A percentile compares a stretch with the other conserved stretches of the same genome.
phyloP scores from a whole-genome alignment of 2,888 invertebrate species.

The Spisula solida region DNA sequence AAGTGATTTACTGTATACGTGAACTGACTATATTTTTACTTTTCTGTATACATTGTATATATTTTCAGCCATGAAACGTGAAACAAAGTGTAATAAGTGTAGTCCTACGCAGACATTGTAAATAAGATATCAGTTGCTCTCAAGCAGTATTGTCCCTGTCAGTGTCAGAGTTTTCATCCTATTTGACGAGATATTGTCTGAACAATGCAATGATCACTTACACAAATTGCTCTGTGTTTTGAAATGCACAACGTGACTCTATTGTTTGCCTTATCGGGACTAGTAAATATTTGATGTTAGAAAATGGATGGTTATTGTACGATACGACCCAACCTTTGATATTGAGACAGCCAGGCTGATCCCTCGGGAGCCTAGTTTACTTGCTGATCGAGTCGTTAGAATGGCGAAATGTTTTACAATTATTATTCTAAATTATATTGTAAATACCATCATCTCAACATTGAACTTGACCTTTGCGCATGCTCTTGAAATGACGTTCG shows the following conservation, averaged over 20 bases:
- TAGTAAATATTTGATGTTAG: conserved; percentile 62
- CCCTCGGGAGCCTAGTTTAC: conserved; percentile 13
- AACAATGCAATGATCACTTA: conserved; percentile 65
- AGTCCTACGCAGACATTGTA: not conserved
- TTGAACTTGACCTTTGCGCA: not conserved
- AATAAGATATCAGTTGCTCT: not conserved
- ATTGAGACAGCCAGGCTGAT: not conserved
- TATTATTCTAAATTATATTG: not conserved
- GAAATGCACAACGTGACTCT: conserved; percentile 61
- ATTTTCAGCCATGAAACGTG: no score
- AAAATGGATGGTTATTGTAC: conserved; percentile 54
- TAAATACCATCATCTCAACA: not conserved
- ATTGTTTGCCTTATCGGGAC: conserved; percentile 58
- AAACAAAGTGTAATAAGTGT: no score
- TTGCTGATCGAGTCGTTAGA: conserved; percentile 15
- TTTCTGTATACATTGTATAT: no score
- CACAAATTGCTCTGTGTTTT: conserved; percentile 66
- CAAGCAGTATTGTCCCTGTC: not conserved
- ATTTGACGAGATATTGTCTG: not conserved
- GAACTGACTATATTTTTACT: no score
- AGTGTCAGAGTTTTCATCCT: not conserved
- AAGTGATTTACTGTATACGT: no score
- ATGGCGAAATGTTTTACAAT: conserved; percentile 29
- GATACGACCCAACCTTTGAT: conserved; percentile 17
- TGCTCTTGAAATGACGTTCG: not conserved